Evolutionary conservation across 2,113 vertebrate species (phyloP).

Genomic region (Chaetorhynchus papuensis): DNA sequence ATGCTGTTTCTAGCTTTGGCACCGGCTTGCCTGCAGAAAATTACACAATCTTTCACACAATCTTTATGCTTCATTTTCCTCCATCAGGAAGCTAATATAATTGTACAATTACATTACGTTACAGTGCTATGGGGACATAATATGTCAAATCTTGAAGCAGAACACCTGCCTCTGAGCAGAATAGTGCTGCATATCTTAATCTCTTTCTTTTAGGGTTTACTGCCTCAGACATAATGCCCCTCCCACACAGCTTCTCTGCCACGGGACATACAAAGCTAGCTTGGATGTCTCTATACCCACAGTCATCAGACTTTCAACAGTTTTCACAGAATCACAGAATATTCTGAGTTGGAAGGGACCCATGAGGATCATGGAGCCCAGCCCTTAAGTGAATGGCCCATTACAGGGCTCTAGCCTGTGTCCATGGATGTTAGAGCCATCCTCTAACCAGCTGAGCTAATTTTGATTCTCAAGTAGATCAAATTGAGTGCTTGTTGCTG

Average conservation of each 20-base stretch:
- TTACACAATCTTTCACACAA: not conserved
- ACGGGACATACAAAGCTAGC: not conserved
- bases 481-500: not conserved
- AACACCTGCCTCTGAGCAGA: constrained; percentile 1
- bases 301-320: not conserved
- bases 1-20: not conserved
- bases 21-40: not conserved
- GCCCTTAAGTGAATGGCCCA: not conserved
- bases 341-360: not conserved
- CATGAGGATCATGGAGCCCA: not conserved
- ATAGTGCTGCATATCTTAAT: not conserved
- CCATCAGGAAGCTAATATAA: constrained; percentile 38
- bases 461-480: not conserved
- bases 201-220: not conserved
- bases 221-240: not conserved
- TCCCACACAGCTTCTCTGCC: not conserved
- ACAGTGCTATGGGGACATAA: not conserved
- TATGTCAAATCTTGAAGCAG: constrained; percentile 26
- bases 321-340: not conserved
- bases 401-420: not conserved
- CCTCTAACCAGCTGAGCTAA: not conserved
- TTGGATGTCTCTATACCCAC: not conserved
- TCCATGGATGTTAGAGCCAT: not conserved
- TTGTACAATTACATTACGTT: constrained; percentile 23
- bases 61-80: constrained; percentile 39